Percentiles rank a stretch among this genome's conserved stretches.
phyloP scores from a whole-genome alignment of 2,113 vertebrate genomes.

The Ranitomeya imitator region DNA sequence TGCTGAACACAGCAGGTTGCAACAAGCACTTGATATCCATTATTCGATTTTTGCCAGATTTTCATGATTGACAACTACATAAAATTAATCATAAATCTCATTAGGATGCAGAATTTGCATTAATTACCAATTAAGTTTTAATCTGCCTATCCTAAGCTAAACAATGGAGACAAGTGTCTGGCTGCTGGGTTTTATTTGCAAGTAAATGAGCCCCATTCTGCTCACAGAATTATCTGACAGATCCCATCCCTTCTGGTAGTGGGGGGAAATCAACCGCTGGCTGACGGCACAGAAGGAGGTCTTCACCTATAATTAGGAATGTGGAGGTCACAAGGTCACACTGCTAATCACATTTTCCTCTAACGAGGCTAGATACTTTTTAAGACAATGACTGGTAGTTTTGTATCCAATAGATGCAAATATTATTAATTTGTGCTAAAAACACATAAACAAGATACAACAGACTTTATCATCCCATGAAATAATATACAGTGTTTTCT shows the following conservation, averaged over 20 bases:
- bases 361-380: background rate
- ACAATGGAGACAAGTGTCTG: background rate
- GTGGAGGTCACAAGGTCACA: slow-evolving; percentile 8
- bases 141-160: background rate
- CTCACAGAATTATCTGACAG: background rate
- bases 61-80: background rate
- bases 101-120: background rate
- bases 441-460: background rate
- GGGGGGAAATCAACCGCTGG: background rate
- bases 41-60: background rate
- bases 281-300: background rate
- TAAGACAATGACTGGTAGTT: background rate
- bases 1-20: background rate
- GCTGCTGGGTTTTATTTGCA: background rate
- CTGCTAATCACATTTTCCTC: background rate
- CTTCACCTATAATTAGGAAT: slow-evolving; percentile 3
- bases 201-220: background rate
- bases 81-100: background rate
- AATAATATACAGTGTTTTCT: background rate
- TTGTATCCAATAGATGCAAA: background rate
- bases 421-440: background rate
- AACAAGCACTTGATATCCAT: background rate
- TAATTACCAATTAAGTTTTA: background rate
- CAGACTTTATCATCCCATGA: too few species aligned
- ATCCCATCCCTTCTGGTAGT: background rate